phyloP scores from a whole-genome alignment of 2,113 vertebrate species.

The Mirounga angustirostris region DNA sequence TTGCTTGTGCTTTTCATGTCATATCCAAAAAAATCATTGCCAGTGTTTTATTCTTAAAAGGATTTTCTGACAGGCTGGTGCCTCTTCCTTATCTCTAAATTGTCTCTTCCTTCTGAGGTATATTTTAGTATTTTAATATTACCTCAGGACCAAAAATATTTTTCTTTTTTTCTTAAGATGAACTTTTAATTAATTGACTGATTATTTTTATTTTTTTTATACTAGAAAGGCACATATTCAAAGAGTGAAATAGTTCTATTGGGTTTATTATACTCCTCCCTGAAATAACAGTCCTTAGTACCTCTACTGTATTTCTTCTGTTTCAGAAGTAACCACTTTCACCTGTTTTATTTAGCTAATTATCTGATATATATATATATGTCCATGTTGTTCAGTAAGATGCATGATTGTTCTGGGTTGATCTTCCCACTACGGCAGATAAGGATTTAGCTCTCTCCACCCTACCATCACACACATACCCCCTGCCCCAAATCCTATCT shows the following conservation, averaged over 20 bases:
- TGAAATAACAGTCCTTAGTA: background rate
- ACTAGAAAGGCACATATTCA: constrained; percentile 9
- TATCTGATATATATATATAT: background rate
- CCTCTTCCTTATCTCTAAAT: background rate
- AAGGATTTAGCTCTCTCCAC: background rate
- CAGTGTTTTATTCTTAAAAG: background rate
- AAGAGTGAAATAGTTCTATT: background rate
- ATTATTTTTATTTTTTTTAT: constrained; percentile 1
- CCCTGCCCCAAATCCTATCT: background rate
- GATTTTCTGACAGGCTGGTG: background rate
- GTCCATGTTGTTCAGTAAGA: background rate
- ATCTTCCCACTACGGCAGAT: background rate
- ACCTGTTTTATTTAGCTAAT: background rate
- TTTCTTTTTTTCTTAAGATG: background rate
- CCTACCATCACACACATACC: background rate
- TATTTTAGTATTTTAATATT: constrained; percentile 18
- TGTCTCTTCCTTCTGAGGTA: background rate
- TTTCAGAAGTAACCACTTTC: background rate
- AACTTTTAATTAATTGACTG: background rate
- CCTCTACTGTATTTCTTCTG: background rate
- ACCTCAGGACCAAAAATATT: constrained; percentile 7
- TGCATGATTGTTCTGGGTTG: background rate
- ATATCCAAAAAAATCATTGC: background rate
- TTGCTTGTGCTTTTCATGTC: background rate
- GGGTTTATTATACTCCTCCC: background rate